Evolutionary conservation across 1,140 invertebrate species (phyloP).

Genomic region (Drosophila setifemur): DNA sequence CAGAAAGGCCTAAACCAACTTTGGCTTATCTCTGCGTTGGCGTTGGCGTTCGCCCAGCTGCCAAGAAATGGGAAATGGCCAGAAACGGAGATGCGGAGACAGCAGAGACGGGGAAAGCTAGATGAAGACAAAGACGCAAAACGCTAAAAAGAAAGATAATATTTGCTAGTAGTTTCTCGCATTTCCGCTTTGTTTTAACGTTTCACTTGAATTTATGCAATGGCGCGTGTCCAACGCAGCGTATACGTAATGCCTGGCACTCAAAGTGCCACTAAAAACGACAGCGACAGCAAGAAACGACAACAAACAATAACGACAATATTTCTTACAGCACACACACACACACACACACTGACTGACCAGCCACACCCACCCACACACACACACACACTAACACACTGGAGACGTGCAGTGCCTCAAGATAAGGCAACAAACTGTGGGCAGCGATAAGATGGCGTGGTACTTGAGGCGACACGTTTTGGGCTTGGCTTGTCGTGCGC

Average conservation of each 20-base stretch:
- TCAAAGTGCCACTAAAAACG: slow-evolving; percentile 74
- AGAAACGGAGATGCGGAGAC: neutral
- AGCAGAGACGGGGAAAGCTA: slow-evolving; percentile 13
- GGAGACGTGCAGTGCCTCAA: slow-evolving; percentile 61
- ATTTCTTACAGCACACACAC: slow-evolving; percentile 58
- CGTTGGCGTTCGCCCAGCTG: slow-evolving; percentile 42
- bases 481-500: slow-evolving; percentile 68
- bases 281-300: slow-evolving; percentile 37
- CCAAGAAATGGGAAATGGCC: slow-evolving; percentile 34
- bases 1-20: slow-evolving; percentile 59
- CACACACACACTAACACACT: slow-evolving; percentile 4
- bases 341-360: slow-evolving; percentile 30
- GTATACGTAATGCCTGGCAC: slow-evolving; percentile 73
- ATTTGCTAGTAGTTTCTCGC: slow-evolving; percentile 71
- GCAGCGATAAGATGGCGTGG: slow-evolving; percentile 73
- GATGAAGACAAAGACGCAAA: slow-evolving; percentile 50
- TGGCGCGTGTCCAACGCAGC: slow-evolving; percentile 77
- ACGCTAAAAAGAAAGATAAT: slow-evolving; percentile 63
- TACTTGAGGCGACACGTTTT: slow-evolving; percentile 76
- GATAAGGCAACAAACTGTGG: slow-evolving; percentile 77
- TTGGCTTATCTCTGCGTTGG: slow-evolving; percentile 61
- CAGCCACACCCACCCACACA: slow-evolving; percentile 46
- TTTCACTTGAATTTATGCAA: slow-evolving; percentile 79
- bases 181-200: slow-evolving; percentile 79
- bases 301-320: slow-evolving; percentile 73